Conservation (phyloP, 2,888 invertebrate genomes). For the Nephrocerus scutellatus region DNA sequence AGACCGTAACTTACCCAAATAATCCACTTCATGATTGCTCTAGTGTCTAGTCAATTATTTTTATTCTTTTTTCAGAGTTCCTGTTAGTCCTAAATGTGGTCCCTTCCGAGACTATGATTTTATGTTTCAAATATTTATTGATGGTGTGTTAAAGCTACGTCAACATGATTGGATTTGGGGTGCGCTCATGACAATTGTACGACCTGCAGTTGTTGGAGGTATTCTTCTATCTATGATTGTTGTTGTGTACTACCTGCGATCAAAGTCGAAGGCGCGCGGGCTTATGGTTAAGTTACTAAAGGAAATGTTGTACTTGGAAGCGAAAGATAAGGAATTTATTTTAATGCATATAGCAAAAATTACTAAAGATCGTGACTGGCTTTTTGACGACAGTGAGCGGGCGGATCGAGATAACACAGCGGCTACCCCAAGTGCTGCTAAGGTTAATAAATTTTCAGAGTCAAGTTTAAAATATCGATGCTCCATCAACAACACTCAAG, state of each 20-base stretch:
- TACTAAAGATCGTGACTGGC: constrained; percentile 51
- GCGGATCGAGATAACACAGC: constrained; percentile 10
- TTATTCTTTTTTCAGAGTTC: constrained; percentile 46
- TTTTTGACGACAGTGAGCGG: constrained; percentile 22
- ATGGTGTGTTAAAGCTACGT: constrained; percentile 51
- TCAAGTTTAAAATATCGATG: no score
- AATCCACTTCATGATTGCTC: constrained; percentile 1
- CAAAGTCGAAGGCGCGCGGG: constrained; percentile 56
- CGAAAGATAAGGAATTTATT: constrained; percentile 65
- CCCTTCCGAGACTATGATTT: constrained; percentile 54
- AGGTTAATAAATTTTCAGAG: no score
- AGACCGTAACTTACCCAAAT: neutral
- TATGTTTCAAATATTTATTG: constrained; percentile 55
- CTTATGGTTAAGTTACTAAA: constrained; percentile 56
- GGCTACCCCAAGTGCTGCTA: neutral
- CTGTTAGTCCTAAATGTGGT: constrained; percentile 54
- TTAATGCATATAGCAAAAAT: constrained; percentile 56
- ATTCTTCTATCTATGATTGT: constrained; percentile 56
- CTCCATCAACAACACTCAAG: no score
- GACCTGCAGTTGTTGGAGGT: constrained; percentile 58
- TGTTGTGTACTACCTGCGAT: constrained; percentile 57
- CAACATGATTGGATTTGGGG: constrained; percentile 47
- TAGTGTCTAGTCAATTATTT: neutral
- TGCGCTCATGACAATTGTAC: constrained; percentile 50
- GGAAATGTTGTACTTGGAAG: constrained; percentile 59